These are phyloP conservation scores for Euplagia quadripunctaria DNA, from an alignment of 2,888 invertebrate genomes.

Conservation along the genomic window DNA sequence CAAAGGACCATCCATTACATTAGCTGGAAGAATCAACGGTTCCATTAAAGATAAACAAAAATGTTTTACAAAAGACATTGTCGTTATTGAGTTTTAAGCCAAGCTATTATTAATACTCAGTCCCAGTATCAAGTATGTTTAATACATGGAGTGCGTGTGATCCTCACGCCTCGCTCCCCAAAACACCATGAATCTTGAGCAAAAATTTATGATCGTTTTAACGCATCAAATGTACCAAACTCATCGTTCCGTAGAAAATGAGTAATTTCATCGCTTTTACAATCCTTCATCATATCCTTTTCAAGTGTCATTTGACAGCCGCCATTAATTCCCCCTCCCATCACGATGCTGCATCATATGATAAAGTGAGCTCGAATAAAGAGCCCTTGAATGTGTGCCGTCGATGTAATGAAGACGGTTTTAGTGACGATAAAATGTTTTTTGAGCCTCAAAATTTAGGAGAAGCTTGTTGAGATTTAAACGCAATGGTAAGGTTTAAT, in stretches of 20 bases:
- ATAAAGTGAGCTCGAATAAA: constrained; percentile 51
- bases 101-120: not conserved
- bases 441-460: constrained; percentile 13
- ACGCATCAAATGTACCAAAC: constrained; percentile 16
- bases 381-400: constrained; percentile 40
- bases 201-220: constrained; percentile 25
- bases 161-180: not conserved
- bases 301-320: constrained; percentile 59
- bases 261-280: constrained; percentile 48
- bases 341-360: constrained; percentile 50
- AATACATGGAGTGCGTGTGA: not conserved
- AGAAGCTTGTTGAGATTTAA: constrained; percentile 12
- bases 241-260: constrained; percentile 32
- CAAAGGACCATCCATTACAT: no score
- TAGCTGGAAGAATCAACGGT: no score
- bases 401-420: constrained; percentile 29
- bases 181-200: constrained; percentile 20
- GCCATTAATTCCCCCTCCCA: constrained; percentile 59
- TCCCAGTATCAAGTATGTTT: not conserved
- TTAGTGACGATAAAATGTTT: constrained; percentile 19
- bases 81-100: no score
- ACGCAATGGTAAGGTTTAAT: not conserved
- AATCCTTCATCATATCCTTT: constrained; percentile 54
- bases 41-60: no score
- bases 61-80: no score